These are phyloP conservation scores for Micrasema longulum DNA, from an alignment of 1,140 invertebrate genomes.

Conservation along the genomic window DNA sequence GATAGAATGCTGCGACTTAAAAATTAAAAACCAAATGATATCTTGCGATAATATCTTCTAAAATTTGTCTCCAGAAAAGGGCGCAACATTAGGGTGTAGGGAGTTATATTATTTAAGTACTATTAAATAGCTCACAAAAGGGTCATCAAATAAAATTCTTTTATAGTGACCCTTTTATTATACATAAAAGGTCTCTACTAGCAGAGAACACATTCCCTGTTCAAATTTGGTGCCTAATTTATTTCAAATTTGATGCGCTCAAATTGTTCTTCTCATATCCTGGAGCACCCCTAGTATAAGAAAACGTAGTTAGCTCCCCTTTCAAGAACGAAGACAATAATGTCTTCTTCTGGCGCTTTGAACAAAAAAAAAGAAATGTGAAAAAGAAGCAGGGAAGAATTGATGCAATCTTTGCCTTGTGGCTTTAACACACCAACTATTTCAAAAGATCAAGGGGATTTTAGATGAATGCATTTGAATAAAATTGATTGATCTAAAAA, in stretches of 20 bases:
- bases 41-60: too few species aligned
- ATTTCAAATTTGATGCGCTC: slow-evolving; percentile 44
- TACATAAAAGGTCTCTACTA: slow-evolving; percentile 14
- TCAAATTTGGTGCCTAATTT: slow-evolving; percentile 43
- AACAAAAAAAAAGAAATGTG: slow-evolving; percentile 47
- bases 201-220: slow-evolving; percentile 22
- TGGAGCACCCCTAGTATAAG: slow-evolving; percentile 1
- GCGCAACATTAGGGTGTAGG: too few species aligned
- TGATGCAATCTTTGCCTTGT: slow-evolving; percentile 54
- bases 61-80: too few species aligned
- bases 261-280: slow-evolving; percentile 30
- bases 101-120: background rate
- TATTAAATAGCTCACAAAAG: slow-evolving; percentile 3
- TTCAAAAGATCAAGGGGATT: slow-evolving; percentile 49
- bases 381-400: slow-evolving; percentile 30
- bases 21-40: too few species aligned
- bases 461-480: slow-evolving; percentile 53
- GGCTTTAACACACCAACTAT: slow-evolving; percentile 54
- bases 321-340: slow-evolving; percentile 44
- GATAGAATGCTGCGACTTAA: too few species aligned
- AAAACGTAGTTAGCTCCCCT: slow-evolving; percentile 32
- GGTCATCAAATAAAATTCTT: slow-evolving; percentile 17
- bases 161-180: slow-evolving; percentile 29
- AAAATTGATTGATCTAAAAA: slow-evolving; percentile 53
- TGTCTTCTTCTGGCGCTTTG: slow-evolving; percentile 51